These are phyloP conservation scores for Pipra filicauda DNA, from an alignment of 2,113 vertebrate species.

Conservation along the genomic window DNA sequence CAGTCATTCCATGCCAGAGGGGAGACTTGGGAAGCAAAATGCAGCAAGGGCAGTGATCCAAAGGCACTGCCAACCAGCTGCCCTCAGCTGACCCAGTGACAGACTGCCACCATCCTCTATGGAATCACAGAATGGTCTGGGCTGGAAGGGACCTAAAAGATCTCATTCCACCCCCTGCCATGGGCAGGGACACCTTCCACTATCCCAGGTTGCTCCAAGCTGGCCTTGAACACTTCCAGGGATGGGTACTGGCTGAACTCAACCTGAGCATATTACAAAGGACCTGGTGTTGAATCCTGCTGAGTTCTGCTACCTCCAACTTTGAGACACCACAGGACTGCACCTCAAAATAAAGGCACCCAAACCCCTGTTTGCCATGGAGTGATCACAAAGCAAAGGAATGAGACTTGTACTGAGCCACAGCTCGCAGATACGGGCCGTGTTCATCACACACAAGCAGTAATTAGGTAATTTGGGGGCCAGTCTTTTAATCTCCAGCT, in stretches of 20 bases:
- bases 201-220: neutral
- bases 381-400: neutral
- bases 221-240: neutral
- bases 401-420: neutral
- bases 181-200: neutral
- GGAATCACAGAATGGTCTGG: neutral
- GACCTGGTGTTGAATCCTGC: neutral
- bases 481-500: neutral
- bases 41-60: neutral
- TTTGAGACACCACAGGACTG: neutral
- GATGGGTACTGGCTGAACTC: neutral
- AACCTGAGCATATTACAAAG: neutral
- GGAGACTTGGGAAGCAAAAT: neutral
- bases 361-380: neutral
- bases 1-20: neutral
- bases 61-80: neutral
- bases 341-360: neutral
- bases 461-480: slow-evolving; percentile 24
- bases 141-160: neutral
- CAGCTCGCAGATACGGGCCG: neutral
- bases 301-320: neutral
- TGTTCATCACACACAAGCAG: neutral
- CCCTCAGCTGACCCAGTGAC: neutral
- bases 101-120: neutral
- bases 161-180: neutral